Base-by-base conservation (phyloP, 2,113 vertebrate species). In the Sphaerodactylus townsendi region DNA sequence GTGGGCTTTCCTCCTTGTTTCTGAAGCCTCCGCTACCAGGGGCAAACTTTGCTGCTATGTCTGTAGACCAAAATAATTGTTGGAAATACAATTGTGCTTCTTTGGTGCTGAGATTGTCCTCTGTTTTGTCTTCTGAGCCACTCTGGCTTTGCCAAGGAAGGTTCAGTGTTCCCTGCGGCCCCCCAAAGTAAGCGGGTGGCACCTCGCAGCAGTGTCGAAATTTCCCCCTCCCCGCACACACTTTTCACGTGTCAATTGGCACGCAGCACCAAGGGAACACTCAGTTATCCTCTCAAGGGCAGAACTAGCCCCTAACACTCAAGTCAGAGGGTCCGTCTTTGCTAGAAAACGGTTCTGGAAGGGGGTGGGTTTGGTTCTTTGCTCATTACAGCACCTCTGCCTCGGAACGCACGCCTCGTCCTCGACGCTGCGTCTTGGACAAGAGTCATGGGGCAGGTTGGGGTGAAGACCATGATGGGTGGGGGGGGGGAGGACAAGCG, bases 61-160 rank as follows among this genome's bases (percentile, higher is more conserved):
- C 23, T 33, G 39, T 39, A 83, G 62, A 68, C 62, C 62, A 83
- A 83, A 69, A 66, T n/a, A 68, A 77, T 68, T 68, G 73, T 69
- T 69, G 48, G 50, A 79, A 83, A 77, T 68, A 39, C 35, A 66
- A 6, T 39, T 76, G 28, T 62, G 50, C 39, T 21, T 15, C 46
- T 74, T 65, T 74, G 39, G 23, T 46, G 33, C 44, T 74, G 72
- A 65, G 64, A 5, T 48, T 48, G 35, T 37, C 46, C 30, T 82
- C 5, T n/a, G 17, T n/a, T 66, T 48, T 28, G n/a, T 5, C 59
- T 11, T 21, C 23, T 25, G 21, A 25, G 8, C 44, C 44, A 44
- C 44, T 44, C 44, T 44, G 44, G 44, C 44, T 44, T 9, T 44
- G 4, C 9, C n/a, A n/a, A n/a, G 44, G 9, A 69, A 69, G 41